Base-by-base conservation (phyloP, 64 coral and sea anemone species). In the Actinia tenebrosa region DNA sequence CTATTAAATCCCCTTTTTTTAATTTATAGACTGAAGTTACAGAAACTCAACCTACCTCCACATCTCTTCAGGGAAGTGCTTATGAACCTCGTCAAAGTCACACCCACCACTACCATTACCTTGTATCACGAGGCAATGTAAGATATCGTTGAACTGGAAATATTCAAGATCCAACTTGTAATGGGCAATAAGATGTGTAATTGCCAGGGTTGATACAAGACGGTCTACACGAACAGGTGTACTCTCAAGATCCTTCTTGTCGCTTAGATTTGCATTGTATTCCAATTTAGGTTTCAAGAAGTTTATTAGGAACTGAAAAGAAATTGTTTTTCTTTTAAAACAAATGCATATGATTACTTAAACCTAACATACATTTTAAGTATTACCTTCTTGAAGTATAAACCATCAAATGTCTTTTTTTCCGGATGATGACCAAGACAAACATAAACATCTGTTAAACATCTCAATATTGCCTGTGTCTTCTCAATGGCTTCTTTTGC, bases 401-500 rank as follows among this genome's bases (percentile, higher is more conserved):
- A 20, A 45, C 8, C 61, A 46, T 0, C 15, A 47, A 86, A 44
- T 11, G 15, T 13, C 45, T 6, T 86, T 7, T 4, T 45, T 22
- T 0, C 9, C 26, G 16, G 0, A 13, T 69, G 2, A 68, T 10
- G 3, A 71, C 22, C 37, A 20, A 45, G 26, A 50, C 10, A 69
- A 45, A 80, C 82, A 19, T 71, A 83, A 15, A 87, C 84, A 54
- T 58, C 83, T 1, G 77, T 69, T 18, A 91, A 30, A 62, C 89
- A 91, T 0, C 54, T 30, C 3, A 43, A 17, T 27, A 91, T 77
- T 17, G 8, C 45, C 4, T 80, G 3, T 20, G 56, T 79, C 16
- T 60, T 66, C 22, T 64, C 46, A 11, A 91, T 20, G 2, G 89
- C 89, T 22, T 91, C 89, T 50, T 58, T 87, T 23, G 84, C 89